Base-by-base conservation (phyloP, 2,113 vertebrate genomes). In the Regulus satrapa region DNA sequence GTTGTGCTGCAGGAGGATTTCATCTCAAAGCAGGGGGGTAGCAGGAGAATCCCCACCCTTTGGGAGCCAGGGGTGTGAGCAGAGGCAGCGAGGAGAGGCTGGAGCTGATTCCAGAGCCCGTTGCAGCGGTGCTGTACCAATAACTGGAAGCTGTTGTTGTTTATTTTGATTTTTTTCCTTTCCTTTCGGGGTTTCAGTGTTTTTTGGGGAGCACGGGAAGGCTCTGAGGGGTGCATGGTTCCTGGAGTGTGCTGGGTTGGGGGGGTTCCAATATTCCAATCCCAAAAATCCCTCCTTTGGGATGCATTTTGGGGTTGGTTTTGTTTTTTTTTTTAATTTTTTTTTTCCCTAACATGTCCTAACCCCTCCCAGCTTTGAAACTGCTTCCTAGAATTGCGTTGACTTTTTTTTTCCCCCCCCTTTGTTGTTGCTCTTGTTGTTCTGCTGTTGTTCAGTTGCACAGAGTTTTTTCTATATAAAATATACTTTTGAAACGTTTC, bases 81-180 rank as follows among this genome's bases (percentile, higher is more conserved):
- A 63, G 85, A 76, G 88, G 9, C 6, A 14, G 69, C 2, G 41
- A 36, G 54, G 55, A 29, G 74, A 14, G 66, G 10, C 4, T 58
- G 86, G 23, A 36, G 67, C 36, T 29, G 45, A 46, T 10, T 2
- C 2, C 54, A 58, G 59, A 67, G 52, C 77, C 52, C 45, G 0
- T 43, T 29, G 8, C 80, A 75, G 95, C 91, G 81, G 84, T 68
- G 97, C 97, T 97, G 76, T 61, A 36, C 93, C 79, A 18, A 96
- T 89, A 98, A 98, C 98, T 98, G 98, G 98, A 98, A 98, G 93
- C 96, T 93, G 88, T 96, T 14, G 25, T 46, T 25, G 52, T 29
- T 18, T 19, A 32, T 64, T 29, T 52, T 20, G 23, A 8, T 17
- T 58, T 59, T 6, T 56, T 12, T 10, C 4, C 19, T 41, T 28